Percentiles rank a stretch among this genome's conserved stretches.
These are phyloP conservation scores for Camponotus floridanus DNA, from an alignment of 1,140 invertebrate genomes.

Conservation along the genomic window DNA sequence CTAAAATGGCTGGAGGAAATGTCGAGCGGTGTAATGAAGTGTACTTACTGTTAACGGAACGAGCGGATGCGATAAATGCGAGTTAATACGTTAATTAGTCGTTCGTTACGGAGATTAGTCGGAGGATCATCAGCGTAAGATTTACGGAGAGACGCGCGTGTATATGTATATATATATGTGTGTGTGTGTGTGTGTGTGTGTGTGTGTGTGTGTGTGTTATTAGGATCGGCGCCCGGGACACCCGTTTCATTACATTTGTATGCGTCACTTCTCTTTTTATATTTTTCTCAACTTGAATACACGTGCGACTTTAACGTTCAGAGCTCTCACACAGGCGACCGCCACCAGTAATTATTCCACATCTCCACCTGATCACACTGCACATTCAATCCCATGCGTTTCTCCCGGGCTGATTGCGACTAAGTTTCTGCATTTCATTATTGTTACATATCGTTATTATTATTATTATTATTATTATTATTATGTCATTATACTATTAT, in stretches of 20 bases:
- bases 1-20: conserved; percentile 24
- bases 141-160: conserved; percentile 21
- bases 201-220: not conserved
- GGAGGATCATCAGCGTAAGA: conserved; percentile 48
- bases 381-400: conserved; percentile 32
- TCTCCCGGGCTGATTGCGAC: conserved; percentile 21
- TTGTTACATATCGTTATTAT: conserved; percentile 16
- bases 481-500: conserved; percentile 27
- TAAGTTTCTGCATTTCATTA: conserved; percentile 47
- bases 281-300: not conserved
- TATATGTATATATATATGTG: too few species aligned
- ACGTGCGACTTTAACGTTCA: conserved; percentile 33
- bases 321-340: conserved; percentile 32
- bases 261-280: not conserved
- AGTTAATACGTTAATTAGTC: conserved; percentile 57
- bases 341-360: conserved; percentile 23
- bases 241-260: conserved; percentile 18
- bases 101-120: conserved; percentile 52
- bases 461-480: conserved; percentile 17
- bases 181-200: too few species aligned
- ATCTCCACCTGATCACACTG: conserved; percentile 1
- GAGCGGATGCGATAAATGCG: conserved; percentile 42
- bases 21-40: conserved; percentile 48
- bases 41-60: conserved; percentile 50
- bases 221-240: conserved; percentile 31